A percentile compares a stretch with the other conserved stretches of the same genome.
phyloP scores from a whole-genome alignment of 2,113 vertebrate species.

The Alexandromys fortis region DNA sequence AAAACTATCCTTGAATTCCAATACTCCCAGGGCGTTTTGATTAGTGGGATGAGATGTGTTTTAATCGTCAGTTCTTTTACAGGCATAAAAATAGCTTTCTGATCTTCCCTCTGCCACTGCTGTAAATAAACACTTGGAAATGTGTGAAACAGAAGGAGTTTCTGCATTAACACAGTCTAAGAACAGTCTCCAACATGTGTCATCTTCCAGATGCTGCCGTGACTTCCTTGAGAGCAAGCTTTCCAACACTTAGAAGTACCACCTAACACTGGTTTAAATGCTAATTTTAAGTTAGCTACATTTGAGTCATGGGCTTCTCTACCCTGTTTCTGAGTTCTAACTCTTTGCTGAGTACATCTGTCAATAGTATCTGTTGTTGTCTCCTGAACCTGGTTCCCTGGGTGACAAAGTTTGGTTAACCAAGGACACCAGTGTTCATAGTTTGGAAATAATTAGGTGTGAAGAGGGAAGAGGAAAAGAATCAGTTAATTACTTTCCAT shows the following conservation, averaged over 20 bases:
- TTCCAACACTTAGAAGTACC: background rate
- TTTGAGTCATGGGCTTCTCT: slow-evolving; percentile 37
- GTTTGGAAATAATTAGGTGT: background rate
- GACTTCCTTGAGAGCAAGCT: background rate
- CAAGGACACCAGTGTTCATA: background rate
- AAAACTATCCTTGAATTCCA: slow-evolving; percentile 79
- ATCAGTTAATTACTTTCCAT: background rate
- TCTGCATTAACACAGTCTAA: background rate
- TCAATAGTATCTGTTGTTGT: background rate
- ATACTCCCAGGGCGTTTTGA: slow-evolving; percentile 47
- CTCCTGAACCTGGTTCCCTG: background rate
- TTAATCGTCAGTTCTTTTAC: slow-evolving; percentile 31
- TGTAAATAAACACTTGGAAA: slow-evolving; percentile 56
- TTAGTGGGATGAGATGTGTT: slow-evolving; percentile 48
- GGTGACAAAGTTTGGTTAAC: background rate
- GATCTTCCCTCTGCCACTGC: background rate
- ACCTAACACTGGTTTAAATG: background rate
- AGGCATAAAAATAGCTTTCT: slow-evolving; percentile 30
- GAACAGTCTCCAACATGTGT: background rate
- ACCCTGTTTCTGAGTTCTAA: background rate
- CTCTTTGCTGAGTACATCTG: background rate
- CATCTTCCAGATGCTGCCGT: background rate
- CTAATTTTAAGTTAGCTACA: slow-evolving; percentile 18
- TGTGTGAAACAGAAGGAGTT: slow-evolving; percentile 22
- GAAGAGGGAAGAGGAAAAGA: rapidly evolving